These are phyloP conservation scores for Rallus limicola DNA, from an alignment of 2,113 vertebrate genomes.

Conservation along the genomic window DNA sequence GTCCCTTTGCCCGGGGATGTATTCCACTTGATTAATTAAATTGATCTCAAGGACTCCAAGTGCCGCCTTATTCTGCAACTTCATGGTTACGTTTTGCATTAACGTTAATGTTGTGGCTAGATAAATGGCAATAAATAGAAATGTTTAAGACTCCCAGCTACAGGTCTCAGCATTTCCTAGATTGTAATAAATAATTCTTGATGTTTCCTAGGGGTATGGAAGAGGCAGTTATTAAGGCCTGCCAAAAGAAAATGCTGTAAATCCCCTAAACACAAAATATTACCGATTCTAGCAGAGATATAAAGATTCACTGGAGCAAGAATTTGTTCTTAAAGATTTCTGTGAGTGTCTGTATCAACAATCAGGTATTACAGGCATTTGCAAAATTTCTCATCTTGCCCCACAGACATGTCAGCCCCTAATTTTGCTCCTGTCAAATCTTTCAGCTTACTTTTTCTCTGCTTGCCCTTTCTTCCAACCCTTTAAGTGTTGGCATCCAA, in stretches of 20 bases:
- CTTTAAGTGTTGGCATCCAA: neutral
- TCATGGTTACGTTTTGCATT: neutral
- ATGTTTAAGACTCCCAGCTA: neutral
- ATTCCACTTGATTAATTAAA: neutral
- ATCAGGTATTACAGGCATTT: neutral
- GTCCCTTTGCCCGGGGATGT: neutral
- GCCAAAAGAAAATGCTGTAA: conserved; percentile 1
- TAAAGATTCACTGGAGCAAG: neutral
- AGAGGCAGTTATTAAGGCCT: conserved; percentile 22
- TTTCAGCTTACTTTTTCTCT: neutral
- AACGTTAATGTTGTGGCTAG: neutral
- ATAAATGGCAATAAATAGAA: conserved; percentile 31
- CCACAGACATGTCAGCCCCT: neutral
- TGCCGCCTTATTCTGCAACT: neutral
- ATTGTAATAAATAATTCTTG: conserved; percentile 9
- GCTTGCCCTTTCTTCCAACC: neutral
- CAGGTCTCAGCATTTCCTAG: neutral
- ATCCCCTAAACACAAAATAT: conserved; percentile 18
- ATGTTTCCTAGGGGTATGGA: neutral
- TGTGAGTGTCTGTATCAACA: neutral
- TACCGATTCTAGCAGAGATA: neutral
- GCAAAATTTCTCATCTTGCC: neutral
- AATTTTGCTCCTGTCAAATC: neutral
- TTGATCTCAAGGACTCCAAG: neutral
- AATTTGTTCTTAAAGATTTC: neutral